These are phyloP conservation scores for Delia radicum DNA, from an alignment of 1,140 invertebrate species.

Conservation along the genomic window DNA sequence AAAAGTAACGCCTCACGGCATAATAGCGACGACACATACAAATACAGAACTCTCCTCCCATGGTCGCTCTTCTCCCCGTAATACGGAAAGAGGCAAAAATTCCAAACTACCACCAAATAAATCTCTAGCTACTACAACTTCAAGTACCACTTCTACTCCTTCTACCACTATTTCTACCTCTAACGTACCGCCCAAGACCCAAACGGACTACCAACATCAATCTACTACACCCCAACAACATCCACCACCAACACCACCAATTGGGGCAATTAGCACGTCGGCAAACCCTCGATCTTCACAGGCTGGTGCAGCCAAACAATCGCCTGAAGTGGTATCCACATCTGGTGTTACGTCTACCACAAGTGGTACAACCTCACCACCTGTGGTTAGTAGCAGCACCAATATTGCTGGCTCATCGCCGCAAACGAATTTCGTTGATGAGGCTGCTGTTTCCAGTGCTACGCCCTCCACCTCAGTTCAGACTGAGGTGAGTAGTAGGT, in stretches of 20 bases:
- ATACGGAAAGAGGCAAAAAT: slow-evolving; percentile 24
- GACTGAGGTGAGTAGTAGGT: slow-evolving; percentile 26
- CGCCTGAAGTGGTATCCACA: slow-evolving; percentile 39
- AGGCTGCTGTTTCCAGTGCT: slow-evolving; percentile 30
- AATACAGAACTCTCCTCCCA: slow-evolving; percentile 11
- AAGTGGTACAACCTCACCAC: slow-evolving; percentile 46
- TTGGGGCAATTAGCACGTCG: slow-evolving; percentile 5
- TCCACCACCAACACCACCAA: not conserved
- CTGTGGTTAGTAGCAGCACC: slow-evolving; percentile 52
- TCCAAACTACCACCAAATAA: not conserved
- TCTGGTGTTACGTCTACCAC: slow-evolving; percentile 49
- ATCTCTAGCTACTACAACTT: not conserved
- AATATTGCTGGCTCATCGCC: slow-evolving; percentile 29
- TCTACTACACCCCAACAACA: not conserved
- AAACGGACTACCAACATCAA: not conserved
- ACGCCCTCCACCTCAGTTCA: slow-evolving; percentile 25
- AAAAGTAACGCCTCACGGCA: not conserved
- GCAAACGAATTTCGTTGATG: slow-evolving; percentile 23
- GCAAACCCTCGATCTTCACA: slow-evolving; percentile 3
- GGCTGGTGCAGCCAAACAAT: not conserved
- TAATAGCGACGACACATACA: not conserved
- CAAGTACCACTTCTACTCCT: not conserved
- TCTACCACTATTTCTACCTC: slow-evolving; percentile 3
- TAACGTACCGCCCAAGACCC: not conserved
- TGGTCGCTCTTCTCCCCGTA: not conserved